Base-by-base conservation (phyloP, 2,113 vertebrate genomes). In the Cyphomyrus discorhynchus region DNA sequence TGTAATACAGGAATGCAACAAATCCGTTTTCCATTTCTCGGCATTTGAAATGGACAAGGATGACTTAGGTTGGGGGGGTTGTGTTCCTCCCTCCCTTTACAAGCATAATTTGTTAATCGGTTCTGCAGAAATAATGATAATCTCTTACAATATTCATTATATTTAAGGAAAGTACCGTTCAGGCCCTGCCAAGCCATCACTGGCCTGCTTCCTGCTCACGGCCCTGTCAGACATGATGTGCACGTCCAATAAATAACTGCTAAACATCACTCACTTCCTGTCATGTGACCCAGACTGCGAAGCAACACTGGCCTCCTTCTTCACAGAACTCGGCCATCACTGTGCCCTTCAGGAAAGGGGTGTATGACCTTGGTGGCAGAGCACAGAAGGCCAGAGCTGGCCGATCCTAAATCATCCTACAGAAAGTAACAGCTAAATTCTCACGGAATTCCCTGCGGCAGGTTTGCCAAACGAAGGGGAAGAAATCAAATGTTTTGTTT, bases 131-230 rank as follows among this genome's bases (percentile, higher is more conserved):
- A 90, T 47, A 39, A 56, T 39, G 82, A 92, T 50, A 85, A 87
- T 91, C 87, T 88, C 91, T 92, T 93, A 90, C 92, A 92, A 87
- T 56, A 77, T 92, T 91, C 45, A 90, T 91, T 89, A 90, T 88
- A 91, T 85, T 92, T 89, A 89, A 94, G 88, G 91, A 94, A 92
- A 92, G 49, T 62, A 88, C 88, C 47, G 87, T 89, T 89, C 31
- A n/a, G 15, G 90, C 88, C 80, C 89, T 90, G 90, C 92, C 92
- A 93, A 92, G 89, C 93, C 91, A 70, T 94, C 91, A 91, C 91
- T 91, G 92, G 92, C 89, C 92, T 91, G 92, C 92, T 92, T 87
- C 91, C 92, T 92, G 90, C 62, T 91, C 86, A 85, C 15, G 21
- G 90, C 89, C 91, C 90, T 82, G 92, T 93, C 91, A 93, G 90